phyloP scores from a whole-genome alignment of 2,113 vertebrate species.

The Solea solea region DNA sequence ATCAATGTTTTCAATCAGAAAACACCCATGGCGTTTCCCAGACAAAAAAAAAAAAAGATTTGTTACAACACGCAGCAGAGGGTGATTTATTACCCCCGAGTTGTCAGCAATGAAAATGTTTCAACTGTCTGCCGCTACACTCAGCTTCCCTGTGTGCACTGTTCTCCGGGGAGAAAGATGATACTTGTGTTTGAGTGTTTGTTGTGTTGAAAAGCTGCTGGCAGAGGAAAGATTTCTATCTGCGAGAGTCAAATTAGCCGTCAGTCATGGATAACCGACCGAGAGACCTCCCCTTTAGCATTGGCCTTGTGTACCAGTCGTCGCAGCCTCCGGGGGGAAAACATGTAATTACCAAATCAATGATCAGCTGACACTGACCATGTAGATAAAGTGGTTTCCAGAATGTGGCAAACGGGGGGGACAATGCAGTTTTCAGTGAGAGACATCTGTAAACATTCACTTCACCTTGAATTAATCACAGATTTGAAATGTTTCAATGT shows the following conservation, averaged over 20 bases:
- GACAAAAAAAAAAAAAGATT: conserved; percentile 56
- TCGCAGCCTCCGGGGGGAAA: conserved; percentile 65
- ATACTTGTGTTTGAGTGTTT: conserved; percentile 75
- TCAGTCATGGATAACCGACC: conserved; percentile 70
- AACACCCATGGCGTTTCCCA: conserved; percentile 48
- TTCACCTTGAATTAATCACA: conserved; percentile 4
- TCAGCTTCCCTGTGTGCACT: conserved; percentile 58
- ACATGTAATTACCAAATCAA: conserved; percentile 76
- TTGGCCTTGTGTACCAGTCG: conserved; percentile 68
- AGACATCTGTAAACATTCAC: conserved; percentile 4
- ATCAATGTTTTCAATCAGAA: conserved; percentile 18
- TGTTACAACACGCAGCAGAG: conserved; percentile 62
- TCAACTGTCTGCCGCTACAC: conserved; percentile 68
- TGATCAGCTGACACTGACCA: conserved; percentile 71
- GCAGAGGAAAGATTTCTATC: conserved; percentile 64
- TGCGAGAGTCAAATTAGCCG: conserved; percentile 64
- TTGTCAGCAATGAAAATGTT: conserved; percentile 74
- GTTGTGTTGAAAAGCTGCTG: conserved; percentile 75
- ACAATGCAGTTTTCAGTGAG: conserved; percentile 29
- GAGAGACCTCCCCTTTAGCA: conserved; percentile 57
- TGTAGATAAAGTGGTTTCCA: conserved; percentile 67
- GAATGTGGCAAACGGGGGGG: conserved; percentile 21
- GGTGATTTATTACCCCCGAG: conserved; percentile 71
- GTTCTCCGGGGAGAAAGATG: conserved; percentile 72
- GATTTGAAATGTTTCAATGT: conserved; percentile 1